Evolutionary conservation across 2,797 vertebrate genomes (phyloP), one percentile per base, ranked within the genome.

Genomic region (Fringilla coelebs): DNA sequence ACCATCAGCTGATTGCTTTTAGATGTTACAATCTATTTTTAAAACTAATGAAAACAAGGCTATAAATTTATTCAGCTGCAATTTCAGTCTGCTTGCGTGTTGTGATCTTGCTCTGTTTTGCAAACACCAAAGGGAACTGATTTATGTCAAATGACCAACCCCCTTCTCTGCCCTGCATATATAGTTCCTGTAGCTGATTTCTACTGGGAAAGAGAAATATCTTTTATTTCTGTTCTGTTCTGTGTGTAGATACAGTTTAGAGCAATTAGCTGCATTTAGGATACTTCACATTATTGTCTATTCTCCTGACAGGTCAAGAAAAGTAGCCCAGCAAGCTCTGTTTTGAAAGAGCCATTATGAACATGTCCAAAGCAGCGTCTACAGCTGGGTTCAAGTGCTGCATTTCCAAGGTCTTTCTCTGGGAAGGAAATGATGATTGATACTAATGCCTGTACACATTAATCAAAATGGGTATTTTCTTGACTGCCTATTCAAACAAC

Each of bases 401-500:
- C 20, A 54, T 94, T 95, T 94, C 67, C 93, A 83, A 87, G 17
- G 71, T 21, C 63, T 96, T 95, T 95, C 60, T 91, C 41, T 96
- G 45, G 77, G 82, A 89, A 88, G 90, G 75, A 96, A 95, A 87
- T 85, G n/a, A 41, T 79, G 65, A 76, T 90, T 92, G 91, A 93
- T 73, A 92, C 90, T 94, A 93, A 94, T 89, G 90, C 55, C 85
- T 57, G 38, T 76, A 85, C 66, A 57, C 80, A 45, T 85, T 92
- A 66, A 85, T 96, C 88, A 92, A 41, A 94, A 88, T 70, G 41
- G 85, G 72, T 90, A 72, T 95, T 94, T 97, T 83, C 75, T 96
- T 89, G 88, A 90, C 78, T 78, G 80, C 74, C 55, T 95, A 8
- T 61, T 86, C 57, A 60, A 82, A 68, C 83, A 88, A 60, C 2